Evolutionary conservation across 2,888 invertebrate genomes (phyloP).

Genomic region (Tenthredo amoena): DNA sequence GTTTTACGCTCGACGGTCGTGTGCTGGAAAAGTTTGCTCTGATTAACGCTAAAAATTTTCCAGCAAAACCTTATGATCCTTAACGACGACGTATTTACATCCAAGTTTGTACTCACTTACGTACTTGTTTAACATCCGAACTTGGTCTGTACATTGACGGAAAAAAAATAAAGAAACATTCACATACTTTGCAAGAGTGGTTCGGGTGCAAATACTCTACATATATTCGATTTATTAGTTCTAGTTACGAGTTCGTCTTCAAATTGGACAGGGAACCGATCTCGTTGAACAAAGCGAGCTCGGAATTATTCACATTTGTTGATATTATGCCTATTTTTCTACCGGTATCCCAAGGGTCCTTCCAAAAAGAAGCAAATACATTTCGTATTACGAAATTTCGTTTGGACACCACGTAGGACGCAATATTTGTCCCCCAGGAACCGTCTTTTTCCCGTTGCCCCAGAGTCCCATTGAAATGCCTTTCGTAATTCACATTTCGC

Average conservation of each 20-base stretch:
- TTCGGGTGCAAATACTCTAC: neutral
- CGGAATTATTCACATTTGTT: neutral
- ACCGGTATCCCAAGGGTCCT: neutral
- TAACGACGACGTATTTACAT: constrained; percentile 51
- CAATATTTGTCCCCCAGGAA: constrained; percentile 46
- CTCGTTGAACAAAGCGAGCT: neutral
- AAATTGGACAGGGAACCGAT: neutral
- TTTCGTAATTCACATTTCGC: constrained; percentile 49
- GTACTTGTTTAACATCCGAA: neutral
- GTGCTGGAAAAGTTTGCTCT: constrained; percentile 59
- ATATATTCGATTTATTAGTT: neutral
- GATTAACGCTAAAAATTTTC: constrained; percentile 54
- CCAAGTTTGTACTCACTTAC: constrained; percentile 26
- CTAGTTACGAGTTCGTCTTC: neutral
- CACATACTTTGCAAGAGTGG: neutral
- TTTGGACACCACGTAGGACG: constrained; percentile 38
- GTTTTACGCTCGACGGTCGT: constrained; percentile 58
- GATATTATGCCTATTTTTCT: constrained; percentile 8
- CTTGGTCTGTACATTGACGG: neutral
- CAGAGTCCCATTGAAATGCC: constrained; percentile 43
- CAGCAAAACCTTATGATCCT: constrained; percentile 49
- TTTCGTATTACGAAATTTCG: constrained; percentile 28
- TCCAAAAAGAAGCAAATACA: neutral
- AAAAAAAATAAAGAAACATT: neutral
- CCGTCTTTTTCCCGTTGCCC: constrained; percentile 38